A percentile compares a stretch with the other conserved stretches of the same genome.
These are phyloP conservation scores for Leuctra nigra DNA, from an alignment of 2,888 invertebrate genomes.

Conservation along the genomic window DNA sequence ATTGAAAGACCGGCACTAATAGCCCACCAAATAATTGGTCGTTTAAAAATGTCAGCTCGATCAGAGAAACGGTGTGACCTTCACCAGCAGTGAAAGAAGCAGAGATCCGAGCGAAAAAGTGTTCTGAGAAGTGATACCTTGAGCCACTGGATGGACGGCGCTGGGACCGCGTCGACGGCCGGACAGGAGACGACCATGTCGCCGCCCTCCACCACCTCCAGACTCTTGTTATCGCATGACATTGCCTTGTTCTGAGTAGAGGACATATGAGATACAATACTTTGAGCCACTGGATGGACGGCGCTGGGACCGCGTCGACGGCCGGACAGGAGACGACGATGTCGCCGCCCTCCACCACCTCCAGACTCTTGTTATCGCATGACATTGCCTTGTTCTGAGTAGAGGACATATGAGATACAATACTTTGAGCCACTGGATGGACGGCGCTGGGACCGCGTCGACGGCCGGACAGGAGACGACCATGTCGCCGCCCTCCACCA, in stretches of 20 bases:
- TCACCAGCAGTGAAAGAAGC: too few species aligned
- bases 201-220: constrained; percentile 32
- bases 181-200: constrained; percentile 34
- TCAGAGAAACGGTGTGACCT: too few species aligned
- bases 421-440: constrained; percentile 33
- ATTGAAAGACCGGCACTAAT: too few species aligned
- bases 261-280: too few species aligned
- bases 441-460: constrained; percentile 31
- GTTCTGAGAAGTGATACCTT: too few species aligned
- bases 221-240: constrained; percentile 20
- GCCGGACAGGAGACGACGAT: constrained; percentile 34
- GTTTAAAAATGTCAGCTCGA: too few species aligned
- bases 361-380: constrained; percentile 25
- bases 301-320: constrained; percentile 30
- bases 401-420: too few species aligned
- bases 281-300: constrained; percentile 33
- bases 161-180: constrained; percentile 30
- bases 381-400: too few species aligned
- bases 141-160: constrained; percentile 32
- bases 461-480: constrained; percentile 34
- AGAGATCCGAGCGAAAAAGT: too few species aligned
- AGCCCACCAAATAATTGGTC: too few species aligned
- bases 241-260: too few species aligned
- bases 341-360: constrained; percentile 31
- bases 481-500: constrained; percentile 32